Evolutionary conservation across 2,113 vertebrate genomes (phyloP), one percentile per base, ranked within the genome.

Genomic region (Larimichthys polyactis): DNA sequence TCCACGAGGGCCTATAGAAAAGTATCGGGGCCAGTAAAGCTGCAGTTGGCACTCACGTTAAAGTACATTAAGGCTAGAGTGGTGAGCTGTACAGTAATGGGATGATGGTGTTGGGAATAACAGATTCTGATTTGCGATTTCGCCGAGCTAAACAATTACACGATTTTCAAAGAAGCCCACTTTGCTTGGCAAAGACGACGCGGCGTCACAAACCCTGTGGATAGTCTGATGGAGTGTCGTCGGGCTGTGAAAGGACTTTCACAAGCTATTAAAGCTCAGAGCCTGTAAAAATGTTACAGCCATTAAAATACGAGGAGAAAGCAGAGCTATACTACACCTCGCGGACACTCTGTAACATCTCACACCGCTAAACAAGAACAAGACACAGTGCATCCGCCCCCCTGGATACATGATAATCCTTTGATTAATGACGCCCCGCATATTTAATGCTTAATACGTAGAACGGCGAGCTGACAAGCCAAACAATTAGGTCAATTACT

Each of bases 401-500:
- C 52, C 65, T 64, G 84, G 71, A 83, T 75, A 76, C 73, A 67
- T 63, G 75, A 83, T 93, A 87, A 92, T 88, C 84, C 83, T 91
- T 70, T 93, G 92, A 93, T 94, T 93, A 93, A 93, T 93, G 91
- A 87, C 85, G 78, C 80, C 78, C 72, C 36, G 69, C 91, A 87
- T 89, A 88, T 91, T 91, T 90, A 93, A 87, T 87, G 89, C 82
- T 81, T 87, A 90, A 92, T 89, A 85, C 66, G 65, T 89, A 87
- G 81, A 91, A 91, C 87, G 2, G 84, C 6, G 84, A 91, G 84
- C 84, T 88, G 93, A 93, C 92, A 92, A 90, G 90, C 88, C 92
- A 91, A 92, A 92, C 92, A 94, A 94, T 94, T 92, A 92, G 92
- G 91, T 93, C 92, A 93, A 93, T 93, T 94, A 92, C 77, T 5